Evolutionary conservation across 2,888 invertebrate genomes (phyloP).

Genomic region (Himalopsyche japonica): DNA sequence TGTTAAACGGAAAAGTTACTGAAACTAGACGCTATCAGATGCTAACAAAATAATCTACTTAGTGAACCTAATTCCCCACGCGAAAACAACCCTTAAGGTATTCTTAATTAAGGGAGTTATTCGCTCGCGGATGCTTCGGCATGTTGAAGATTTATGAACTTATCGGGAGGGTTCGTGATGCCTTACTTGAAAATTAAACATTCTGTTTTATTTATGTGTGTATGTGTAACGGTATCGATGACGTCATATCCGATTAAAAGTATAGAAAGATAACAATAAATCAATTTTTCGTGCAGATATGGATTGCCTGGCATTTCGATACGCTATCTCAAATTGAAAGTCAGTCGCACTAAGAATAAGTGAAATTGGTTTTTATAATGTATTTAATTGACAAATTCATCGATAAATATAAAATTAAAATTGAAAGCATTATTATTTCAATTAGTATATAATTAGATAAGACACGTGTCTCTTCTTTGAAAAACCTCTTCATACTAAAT

Average conservation of each 20-base stretch:
- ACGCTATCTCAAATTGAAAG: too few species aligned
- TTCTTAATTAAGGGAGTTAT: neutral
- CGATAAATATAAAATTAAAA: too few species aligned
- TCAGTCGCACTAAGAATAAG: too few species aligned
- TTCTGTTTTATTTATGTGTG: neutral
- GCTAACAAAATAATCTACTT: neutral
- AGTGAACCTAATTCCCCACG: neutral
- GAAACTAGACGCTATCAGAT: neutral
- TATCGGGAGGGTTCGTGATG: neutral
- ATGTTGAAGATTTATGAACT: neutral
- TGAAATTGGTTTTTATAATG: too few species aligned
- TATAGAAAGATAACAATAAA: neutral
- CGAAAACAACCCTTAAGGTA: neutral
- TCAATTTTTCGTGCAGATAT: too few species aligned
- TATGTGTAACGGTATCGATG: neutral
- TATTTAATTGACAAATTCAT: too few species aligned
- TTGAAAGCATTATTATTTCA: too few species aligned
- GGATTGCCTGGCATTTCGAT: too few species aligned
- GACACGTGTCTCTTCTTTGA: too few species aligned
- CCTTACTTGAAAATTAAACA: neutral
- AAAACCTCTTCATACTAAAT: too few species aligned
- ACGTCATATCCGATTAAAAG: neutral
- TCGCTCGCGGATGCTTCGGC: neutral
- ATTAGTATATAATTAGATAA: too few species aligned
- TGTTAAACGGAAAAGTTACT: neutral